phyloP scores from a whole-genome alignment of 2,797 vertebrate genomes.

The Erethizon dorsatum region DNA sequence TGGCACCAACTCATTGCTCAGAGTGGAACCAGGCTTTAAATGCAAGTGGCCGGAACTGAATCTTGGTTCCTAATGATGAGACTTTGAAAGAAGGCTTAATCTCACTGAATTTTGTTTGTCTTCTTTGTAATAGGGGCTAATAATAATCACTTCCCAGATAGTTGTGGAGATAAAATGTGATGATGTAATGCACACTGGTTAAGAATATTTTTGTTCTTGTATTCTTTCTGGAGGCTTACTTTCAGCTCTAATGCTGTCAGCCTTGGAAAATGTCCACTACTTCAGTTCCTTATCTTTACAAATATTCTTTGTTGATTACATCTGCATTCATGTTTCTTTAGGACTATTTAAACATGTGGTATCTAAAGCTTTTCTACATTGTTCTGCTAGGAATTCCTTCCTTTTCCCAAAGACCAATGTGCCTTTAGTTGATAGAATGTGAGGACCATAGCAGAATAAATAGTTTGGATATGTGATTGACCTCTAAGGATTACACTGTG shows the following conservation, averaged over 20 bases:
- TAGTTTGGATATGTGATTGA: conserved; percentile 10
- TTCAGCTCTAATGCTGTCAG: conserved; percentile 3
- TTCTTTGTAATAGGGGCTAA: background rate
- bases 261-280: background rate
- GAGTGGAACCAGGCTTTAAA: background rate
- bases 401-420: background rate
- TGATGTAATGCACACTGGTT: background rate
- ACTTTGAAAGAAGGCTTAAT: background rate
- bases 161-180: background rate
- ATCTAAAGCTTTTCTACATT: background rate
- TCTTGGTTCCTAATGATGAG: background rate
- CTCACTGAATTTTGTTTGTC: background rate
- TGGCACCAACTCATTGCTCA: background rate
- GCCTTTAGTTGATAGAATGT: background rate
- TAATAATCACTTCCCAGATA: background rate
- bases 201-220: background rate
- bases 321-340: background rate
- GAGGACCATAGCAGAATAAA: background rate
- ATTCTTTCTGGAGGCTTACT: conserved; percentile 3
- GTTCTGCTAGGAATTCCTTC: conserved; percentile 9
- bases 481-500: background rate
- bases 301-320: background rate
- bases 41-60: background rate
- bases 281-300: background rate
- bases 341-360: background rate